Evolutionary conservation across 2,888 invertebrate genomes (phyloP), one percentile per base, ranked within the genome.

Genomic region (Phortica magna): DNA sequence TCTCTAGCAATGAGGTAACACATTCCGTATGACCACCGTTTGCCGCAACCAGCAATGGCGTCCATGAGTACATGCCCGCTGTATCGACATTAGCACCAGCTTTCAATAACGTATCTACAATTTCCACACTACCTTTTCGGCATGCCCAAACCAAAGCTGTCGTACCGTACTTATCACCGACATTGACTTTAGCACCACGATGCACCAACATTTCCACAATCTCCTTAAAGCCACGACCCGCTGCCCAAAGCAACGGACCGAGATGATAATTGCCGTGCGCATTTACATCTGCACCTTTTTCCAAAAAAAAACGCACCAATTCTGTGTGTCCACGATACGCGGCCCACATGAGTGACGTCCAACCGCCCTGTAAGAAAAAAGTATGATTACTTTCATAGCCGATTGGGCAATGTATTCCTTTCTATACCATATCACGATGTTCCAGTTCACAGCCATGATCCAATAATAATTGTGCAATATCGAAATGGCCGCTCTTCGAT

Each of bases 41-140:
- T 0, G 95, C 93, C 4, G 95, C 94, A 42, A 92, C 92, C 74
- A 98, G 92, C 77, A 99, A 92, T 0, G 98, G 95, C 2, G 98
- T 98, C 98, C 98, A 98, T 39, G 98, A 98, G 92, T 98, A 98
- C 98, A 99, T 99, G 86, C 99, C 99, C 78, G 97, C 96, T 42
- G 96, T 96, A 91, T 98, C 98, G 5, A 96, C 95, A 90, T 96
- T 96, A 64, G 98, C 97, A 78, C 98, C 98, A 77, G 96, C 95
- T 82, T 95, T 95, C 68, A 99, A 92, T 74, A 99, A 93, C 76
- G 95, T 94, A 80, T 95, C 95, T 68, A 97, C 97, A 43, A 98
- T 95, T 79, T 96, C 95, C 7, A 94, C 93, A 91, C 96, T 96
- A 22, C 99, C 99, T 85, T 98, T 96, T 7, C 99, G 95, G 81